Evolutionary conservation across 2,797 vertebrate genomes (phyloP), one percentile per base, ranked within the genome.

Genomic region (Phalloptychus januarius): DNA sequence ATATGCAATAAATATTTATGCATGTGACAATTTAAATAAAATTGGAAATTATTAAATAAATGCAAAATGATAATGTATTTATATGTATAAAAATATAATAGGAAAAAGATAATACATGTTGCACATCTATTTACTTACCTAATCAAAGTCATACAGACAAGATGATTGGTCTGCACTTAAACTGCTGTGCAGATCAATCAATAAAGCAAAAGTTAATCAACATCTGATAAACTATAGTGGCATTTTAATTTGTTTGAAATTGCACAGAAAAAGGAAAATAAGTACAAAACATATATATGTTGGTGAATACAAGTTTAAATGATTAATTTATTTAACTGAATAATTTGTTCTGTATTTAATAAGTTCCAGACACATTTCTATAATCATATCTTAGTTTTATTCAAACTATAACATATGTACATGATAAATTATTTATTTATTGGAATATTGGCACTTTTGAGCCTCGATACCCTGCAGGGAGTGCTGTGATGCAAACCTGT

Each of bases 401-500:
- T 71, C 16, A 44, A 16, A n/a, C 28, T n/a, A 4, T 4, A 16
- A 45, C 16, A 16, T 45, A 45, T 44, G 45, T 28, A 44, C 1
- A 45, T 2, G 2, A 71, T 13, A 8, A 44, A 71, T 4, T 0
- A 44, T 18, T 8, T 2, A 45, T 45, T 70, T 70, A 28, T 70
- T 28, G 13, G 4, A 45, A n/a, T 71, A 18, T 1, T 28, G 67
- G 67, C 67, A 71, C 42, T 67, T 67, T 67, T 25, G 36, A 20
- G 36, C 40, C 20, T 71, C 42, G 25, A 45, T 15, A 70, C 25
- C 40, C 38, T 45, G 72, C 58, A 85, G 80, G 79, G 65, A 72
- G 72, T 48, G 80, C 63, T 67, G 80, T 75, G 72, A 81, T 85
- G 78, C 83, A 86, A 78, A 84, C 75, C 67, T 46, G 11, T 25